Evolutionary conservation across 2,888 invertebrate genomes (phyloP), one percentile per base, ranked within the genome.

Genomic region (Phanerotoma sp.): DNA sequence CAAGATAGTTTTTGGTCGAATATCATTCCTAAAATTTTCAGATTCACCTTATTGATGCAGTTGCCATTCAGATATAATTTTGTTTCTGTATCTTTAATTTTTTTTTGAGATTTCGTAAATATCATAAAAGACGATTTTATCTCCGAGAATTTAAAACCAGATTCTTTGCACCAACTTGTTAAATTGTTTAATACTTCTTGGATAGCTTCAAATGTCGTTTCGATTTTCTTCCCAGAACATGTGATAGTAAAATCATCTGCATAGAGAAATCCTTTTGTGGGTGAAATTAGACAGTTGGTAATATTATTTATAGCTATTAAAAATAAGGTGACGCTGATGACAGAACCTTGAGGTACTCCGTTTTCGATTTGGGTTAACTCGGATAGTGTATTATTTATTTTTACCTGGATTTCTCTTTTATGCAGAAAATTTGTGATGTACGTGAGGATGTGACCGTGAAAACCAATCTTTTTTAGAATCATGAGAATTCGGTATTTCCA

Each of bases 311-410:
- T 57, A 6, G 55, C 62, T 28, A 61, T 53, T 13, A 61, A 32
- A 30, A 65, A 64, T 18, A 62, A n/a, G 4, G 57, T 60, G 2
- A 56, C 56, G 35, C 60, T 60, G 1, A 62, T 20, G 13, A 60
- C 47, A 5, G 62, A 59, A 0, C 63, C 62, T 48, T 64, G 59
- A 41, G 63, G 58, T 10, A 61, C 54, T 1, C 60, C 57, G 22
- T 62, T 63, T 49, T 57, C 41, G 5, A 54, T 30, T 35, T 9
- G 0, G 0, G n/a, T 54, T 16, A 21, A 9, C 1, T 16, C 13
- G 9, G 52, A 54, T 4, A 46, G 13, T 9, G 2, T 20, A 4
- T 30, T 11, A 2, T 42, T 41, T 13, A 52, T 18, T 4, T 50
- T 28, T 6, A 55, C 57, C 16, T 50, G 22, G 3, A 55, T 46